A percentile compares a stretch with the other conserved stretches of the same genome.
These are phyloP conservation scores for Halisarca cf. caerulea DNA, from an alignment of 37 sponge, comb jelly and placozoan genomes.

Conservation along the genomic window DNA sequence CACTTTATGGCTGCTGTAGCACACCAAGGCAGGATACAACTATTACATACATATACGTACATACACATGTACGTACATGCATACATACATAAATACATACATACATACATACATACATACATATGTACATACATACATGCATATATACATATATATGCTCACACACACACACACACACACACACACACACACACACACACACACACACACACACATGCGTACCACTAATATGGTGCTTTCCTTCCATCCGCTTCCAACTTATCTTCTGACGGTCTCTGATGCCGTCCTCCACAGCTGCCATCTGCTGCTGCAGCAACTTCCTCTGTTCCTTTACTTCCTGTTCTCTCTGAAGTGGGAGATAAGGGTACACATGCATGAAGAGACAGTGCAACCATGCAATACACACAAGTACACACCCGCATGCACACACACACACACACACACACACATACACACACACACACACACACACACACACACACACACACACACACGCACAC, in stretches of 20 bases:
- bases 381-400: no score
- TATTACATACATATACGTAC: neutral
- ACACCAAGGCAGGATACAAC: no score
- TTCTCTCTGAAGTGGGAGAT: slow-evolving; percentile 55
- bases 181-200: neutral
- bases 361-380: no score
- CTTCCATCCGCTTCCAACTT: neutral
- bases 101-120: no score
- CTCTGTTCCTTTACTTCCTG: slow-evolving; percentile 68
- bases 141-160: neutral
- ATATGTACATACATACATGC: no score
- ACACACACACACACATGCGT: neutral
- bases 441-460: slow-evolving; percentile 3
- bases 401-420: no score
- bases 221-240: neutral
- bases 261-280: neutral
- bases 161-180: no score
- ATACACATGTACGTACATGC: neutral
- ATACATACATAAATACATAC: no score
- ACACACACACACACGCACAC: no score
- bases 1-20: no score
- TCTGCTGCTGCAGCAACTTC: slow-evolving; percentile 43
- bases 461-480: slow-evolving; percentile 1
- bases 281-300: slow-evolving; percentile 20
- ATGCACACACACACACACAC: neutral